phyloP scores from a whole-genome alignment of 2,113 vertebrate genomes.

The Trematocara nigrifrons region DNA sequence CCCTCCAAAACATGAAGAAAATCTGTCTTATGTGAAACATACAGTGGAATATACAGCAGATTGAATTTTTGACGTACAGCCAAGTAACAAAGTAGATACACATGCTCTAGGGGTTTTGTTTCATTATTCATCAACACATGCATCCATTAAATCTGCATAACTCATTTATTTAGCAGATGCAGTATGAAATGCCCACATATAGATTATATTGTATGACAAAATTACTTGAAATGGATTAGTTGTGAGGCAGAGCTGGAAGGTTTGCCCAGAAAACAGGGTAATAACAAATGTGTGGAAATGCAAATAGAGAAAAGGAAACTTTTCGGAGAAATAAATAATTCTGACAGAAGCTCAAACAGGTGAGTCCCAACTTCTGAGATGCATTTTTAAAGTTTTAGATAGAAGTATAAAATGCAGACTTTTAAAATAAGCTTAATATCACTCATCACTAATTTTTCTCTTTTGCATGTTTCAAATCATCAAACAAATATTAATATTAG shows the following conservation, averaged over 20 bases:
- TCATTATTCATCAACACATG: constrained; percentile 22
- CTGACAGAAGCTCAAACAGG: not conserved
- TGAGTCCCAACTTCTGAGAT: not conserved
- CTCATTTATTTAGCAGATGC: constrained; percentile 6
- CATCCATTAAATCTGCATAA: constrained; percentile 19
- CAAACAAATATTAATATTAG: not conserved
- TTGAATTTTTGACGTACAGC: not conserved
- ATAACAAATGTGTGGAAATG: not conserved
- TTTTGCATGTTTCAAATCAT: not conserved
- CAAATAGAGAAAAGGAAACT: not conserved
- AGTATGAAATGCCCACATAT: not conserved
- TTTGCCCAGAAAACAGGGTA: not conserved
- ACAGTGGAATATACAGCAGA: not conserved
- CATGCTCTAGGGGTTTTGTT: not conserved
- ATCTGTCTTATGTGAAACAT: not conserved
- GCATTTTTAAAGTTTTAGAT: not conserved
- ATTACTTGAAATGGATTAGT: not conserved
- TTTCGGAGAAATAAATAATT: not conserved
- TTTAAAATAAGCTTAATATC: not conserved
- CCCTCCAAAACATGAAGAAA: not conserved
- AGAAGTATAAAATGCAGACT: not conserved
- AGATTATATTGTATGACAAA: not conserved
- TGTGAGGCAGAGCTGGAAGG: not conserved
- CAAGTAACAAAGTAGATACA: not conserved
- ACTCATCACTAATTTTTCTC: not conserved